Percentiles rank a stretch among this genome's conserved stretches.
Evolutionary conservation across 2,797 vertebrate genomes (phyloP).

Genomic region (Pagetopsis macropterus): DNA sequence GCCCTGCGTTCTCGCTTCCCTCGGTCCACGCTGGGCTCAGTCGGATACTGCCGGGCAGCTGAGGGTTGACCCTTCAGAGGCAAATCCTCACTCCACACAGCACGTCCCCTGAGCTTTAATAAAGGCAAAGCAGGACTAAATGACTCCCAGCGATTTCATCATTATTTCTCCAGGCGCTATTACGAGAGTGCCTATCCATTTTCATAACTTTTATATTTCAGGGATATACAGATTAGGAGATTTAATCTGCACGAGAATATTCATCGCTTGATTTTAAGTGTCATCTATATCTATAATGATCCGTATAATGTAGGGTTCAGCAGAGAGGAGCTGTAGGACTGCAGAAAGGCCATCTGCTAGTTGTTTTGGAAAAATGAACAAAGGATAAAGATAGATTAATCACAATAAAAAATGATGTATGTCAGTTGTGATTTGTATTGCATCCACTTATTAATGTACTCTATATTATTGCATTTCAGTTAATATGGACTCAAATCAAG

Average conservation of each 20-base stretch:
- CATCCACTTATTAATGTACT: conserved; percentile 24
- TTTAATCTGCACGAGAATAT: conserved; percentile 68
- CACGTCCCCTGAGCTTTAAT: conserved; percentile 56
- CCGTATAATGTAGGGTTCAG: conserved; percentile 52
- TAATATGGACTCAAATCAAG: conserved; percentile 30
- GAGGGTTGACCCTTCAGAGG: conserved; percentile 47
- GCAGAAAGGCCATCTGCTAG: conserved; percentile 73
- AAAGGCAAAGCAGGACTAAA: conserved; percentile 54
- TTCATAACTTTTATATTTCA: conserved; percentile 67
- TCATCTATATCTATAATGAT: conserved; percentile 71
- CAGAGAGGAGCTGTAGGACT: conserved; percentile 43
- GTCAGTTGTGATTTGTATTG: background rate
- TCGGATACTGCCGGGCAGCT: conserved; percentile 41
- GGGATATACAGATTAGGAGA: conserved; percentile 76
- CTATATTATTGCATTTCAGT: background rate
- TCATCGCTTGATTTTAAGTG: conserved; percentile 72
- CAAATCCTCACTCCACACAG: conserved; percentile 57
- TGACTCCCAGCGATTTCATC: conserved; percentile 44
- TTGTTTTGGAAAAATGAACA: conserved; percentile 52
- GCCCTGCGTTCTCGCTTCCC: conserved; percentile 15
- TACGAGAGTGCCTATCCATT: conserved; percentile 43
- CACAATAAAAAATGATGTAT: conserved; percentile 31
- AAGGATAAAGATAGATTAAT: conserved; percentile 44
- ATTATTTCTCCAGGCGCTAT: conserved; percentile 35
- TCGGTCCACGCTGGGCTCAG: conserved; percentile 30